These are phyloP conservation scores for Xestoiulus laeticollis DNA, from an alignment of 2,888 invertebrate genomes.

Conservation along the genomic window DNA sequence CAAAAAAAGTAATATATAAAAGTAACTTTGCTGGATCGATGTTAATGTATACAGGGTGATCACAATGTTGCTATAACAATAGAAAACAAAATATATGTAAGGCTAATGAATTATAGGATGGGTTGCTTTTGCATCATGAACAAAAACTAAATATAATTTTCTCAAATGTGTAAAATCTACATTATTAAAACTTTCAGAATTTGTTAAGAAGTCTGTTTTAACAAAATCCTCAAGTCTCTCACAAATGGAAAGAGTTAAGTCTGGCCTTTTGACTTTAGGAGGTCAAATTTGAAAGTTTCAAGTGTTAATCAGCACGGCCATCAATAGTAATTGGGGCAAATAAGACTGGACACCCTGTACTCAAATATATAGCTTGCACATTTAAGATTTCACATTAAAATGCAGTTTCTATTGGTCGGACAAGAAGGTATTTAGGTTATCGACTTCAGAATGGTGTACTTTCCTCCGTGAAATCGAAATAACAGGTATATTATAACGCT, in stretches of 20 bases:
- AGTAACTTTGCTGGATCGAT: too few species aligned
- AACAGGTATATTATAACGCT: not conserved
- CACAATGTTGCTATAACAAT: too few species aligned
- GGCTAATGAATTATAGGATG: too few species aligned
- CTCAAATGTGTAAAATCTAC: too few species aligned
- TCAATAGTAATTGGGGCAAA: not conserved
- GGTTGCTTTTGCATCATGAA: too few species aligned
- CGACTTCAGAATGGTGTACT: not conserved
- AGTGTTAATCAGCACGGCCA: not conserved
- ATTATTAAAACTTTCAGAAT: too few species aligned
- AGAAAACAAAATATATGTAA: too few species aligned
- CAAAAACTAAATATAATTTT: too few species aligned
- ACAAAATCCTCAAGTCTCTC: not conserved
- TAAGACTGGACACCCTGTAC: conserved; percentile 14
- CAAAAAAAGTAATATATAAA: too few species aligned
- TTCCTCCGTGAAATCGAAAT: conserved; percentile 3
- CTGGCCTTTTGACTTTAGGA: not conserved
- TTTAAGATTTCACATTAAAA: not conserved
- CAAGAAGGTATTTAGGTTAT: conserved; percentile 35
- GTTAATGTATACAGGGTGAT: too few species aligned
- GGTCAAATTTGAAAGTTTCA: not conserved
- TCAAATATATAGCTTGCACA: not conserved
- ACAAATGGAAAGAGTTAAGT: not conserved
- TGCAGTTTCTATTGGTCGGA: not conserved
- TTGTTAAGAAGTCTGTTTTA: not conserved